phyloP scores from a whole-genome alignment of 2,888 invertebrate genomes.

The Thalpophila matura region DNA sequence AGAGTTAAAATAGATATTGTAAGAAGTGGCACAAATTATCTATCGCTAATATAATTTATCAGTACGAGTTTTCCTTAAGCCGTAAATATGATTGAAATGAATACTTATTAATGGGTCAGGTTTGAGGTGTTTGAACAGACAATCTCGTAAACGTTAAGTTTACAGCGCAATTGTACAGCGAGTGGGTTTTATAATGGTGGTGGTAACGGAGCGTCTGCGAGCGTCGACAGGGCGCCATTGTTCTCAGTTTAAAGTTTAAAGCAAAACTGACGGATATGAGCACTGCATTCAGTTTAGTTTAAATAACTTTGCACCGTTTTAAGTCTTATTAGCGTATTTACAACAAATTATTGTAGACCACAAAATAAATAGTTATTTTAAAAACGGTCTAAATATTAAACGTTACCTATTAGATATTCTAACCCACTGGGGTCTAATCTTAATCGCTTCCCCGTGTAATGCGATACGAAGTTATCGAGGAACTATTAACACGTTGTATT shows the following conservation, averaged over 20 bases:
- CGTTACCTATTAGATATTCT: constrained; percentile 23
- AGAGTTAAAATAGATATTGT: constrained; percentile 24
- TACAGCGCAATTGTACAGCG: constrained; percentile 51
- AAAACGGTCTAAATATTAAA: constrained; percentile 4
- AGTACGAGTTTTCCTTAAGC: constrained; percentile 48
- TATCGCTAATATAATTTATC: constrained; percentile 49
- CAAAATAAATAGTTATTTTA: constrained; percentile 32
- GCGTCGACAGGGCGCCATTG: constrained; percentile 64
- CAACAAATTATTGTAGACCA: constrained; percentile 19
- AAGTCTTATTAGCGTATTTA: constrained; percentile 33
- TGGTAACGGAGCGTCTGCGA: constrained; percentile 38
- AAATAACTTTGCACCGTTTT: constrained; percentile 42
- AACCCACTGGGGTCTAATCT: constrained; percentile 44
- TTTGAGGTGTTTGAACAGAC: constrained; percentile 56
- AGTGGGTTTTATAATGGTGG: constrained; percentile 51
- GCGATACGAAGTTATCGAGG: constrained; percentile 63
- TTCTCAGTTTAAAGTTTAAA: constrained; percentile 67
- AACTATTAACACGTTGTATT: constrained; percentile 66
- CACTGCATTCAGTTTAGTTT: constrained; percentile 42
- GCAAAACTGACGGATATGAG: constrained; percentile 62
- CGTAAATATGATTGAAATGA: constrained; percentile 63
- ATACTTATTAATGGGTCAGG: constrained; percentile 46
- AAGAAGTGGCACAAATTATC: constrained; percentile 42
- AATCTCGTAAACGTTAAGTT: constrained; percentile 57
- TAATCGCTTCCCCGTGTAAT: constrained; percentile 63